phyloP scores from a whole-genome alignment of 1,140 invertebrate species.

The Chrysomallon squamiferum region DNA sequence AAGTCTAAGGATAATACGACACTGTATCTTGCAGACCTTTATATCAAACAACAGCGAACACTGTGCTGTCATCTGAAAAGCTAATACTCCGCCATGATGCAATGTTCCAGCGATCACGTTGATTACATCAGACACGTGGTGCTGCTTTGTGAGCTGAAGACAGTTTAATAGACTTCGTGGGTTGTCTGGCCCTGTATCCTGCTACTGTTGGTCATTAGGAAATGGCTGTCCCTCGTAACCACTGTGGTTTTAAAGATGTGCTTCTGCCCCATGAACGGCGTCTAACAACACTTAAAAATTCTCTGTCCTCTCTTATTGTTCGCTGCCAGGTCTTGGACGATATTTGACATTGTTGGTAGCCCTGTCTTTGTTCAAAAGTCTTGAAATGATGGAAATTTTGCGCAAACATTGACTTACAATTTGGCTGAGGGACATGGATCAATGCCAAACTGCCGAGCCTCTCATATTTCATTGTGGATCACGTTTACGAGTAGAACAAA shows the following conservation, averaged over 20 bases:
- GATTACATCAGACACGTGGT: too few relatives aligned
- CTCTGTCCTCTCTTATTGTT: background rate
- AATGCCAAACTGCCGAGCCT: too few relatives aligned
- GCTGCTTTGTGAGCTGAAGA: background rate
- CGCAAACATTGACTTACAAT: background rate
- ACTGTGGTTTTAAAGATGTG: background rate
- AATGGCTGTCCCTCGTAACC: background rate
- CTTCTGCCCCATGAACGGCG: background rate
- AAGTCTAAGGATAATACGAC: too few relatives aligned
- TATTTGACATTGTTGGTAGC: background rate
- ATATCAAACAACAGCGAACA: too few relatives aligned
- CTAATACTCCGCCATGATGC: too few relatives aligned
- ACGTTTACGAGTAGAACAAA: too few relatives aligned
- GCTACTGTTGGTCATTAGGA: background rate
- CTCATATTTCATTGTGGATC: too few relatives aligned
- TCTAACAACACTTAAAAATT: background rate
- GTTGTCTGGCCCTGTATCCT: background rate
- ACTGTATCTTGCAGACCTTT: too few relatives aligned
- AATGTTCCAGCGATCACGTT: too few relatives aligned
- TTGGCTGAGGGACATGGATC: background rate
- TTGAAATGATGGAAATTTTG: background rate
- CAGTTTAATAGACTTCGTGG: background rate
- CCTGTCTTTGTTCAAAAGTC: background rate
- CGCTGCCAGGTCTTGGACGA: background rate
- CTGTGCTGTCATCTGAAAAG: too few relatives aligned